Conservation (phyloP, 2,888 invertebrate species). For the Deilephila porcellus region DNA sequence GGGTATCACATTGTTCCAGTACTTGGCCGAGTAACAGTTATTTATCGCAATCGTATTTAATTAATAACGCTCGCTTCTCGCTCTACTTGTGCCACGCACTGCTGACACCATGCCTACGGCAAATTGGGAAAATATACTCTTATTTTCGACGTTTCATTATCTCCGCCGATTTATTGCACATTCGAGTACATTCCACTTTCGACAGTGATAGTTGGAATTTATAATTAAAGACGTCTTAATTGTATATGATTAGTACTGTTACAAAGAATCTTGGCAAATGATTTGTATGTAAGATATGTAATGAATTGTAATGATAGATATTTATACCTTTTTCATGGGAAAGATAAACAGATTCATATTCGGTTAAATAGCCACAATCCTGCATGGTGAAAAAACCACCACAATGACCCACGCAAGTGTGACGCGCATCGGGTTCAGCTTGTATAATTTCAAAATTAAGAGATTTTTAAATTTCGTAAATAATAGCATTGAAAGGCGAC, state of each 20-base stretch:
- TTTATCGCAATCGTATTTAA: constrained; percentile 48
- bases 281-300: not conserved
- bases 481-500: too few relatives aligned
- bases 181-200: constrained; percentile 5
- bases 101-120: constrained; percentile 39
- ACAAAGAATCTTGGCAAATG: not conserved
- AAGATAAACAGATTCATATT: too few relatives aligned
- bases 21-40: constrained; percentile 29
- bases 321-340: too few relatives aligned
- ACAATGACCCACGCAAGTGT: too few relatives aligned
- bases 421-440: too few relatives aligned
- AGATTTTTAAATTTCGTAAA: too few relatives aligned
- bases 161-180: constrained; percentile 13
- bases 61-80: constrained; percentile 57
- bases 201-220: constrained; percentile 13
- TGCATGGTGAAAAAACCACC: too few relatives aligned
- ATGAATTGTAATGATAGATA: too few relatives aligned
- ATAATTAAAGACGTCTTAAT: not conserved
- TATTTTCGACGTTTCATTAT: constrained; percentile 35
- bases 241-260: constrained; percentile 16
- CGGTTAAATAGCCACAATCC: too few relatives aligned
- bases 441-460: too few relatives aligned
- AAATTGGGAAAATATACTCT: constrained; percentile 42
- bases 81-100: constrained; percentile 60
- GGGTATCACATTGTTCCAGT: not conserved